Conservation (phyloP, 2,888 invertebrate species). For the Brenthis hecate region DNA sequence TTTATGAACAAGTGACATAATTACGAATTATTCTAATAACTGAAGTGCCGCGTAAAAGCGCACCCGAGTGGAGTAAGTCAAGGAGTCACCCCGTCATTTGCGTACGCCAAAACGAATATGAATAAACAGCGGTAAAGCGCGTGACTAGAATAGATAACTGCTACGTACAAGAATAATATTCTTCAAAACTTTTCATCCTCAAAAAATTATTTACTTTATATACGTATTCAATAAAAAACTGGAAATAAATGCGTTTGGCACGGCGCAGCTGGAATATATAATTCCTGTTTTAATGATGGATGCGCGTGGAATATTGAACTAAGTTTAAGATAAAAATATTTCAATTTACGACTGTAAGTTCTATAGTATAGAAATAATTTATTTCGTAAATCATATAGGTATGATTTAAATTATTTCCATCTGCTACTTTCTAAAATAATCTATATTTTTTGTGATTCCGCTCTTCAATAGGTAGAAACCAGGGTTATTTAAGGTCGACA, state of each 20-base stretch:
- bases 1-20: slow-evolving; percentile 31
- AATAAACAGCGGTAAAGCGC: slow-evolving; percentile 67
- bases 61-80: slow-evolving; percentile 47
- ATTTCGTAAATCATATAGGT: neutral
- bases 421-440: too few species aligned
- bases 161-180: slow-evolving; percentile 54
- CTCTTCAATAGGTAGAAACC: too few species aligned
- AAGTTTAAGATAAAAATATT: slow-evolving; percentile 7
- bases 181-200: slow-evolving; percentile 56
- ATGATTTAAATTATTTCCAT: too few species aligned
- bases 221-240: slow-evolving; percentile 27
- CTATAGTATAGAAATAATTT: neutral
- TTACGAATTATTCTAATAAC: slow-evolving; percentile 31
- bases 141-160: slow-evolving; percentile 71
- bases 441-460: too few species aligned
- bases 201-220: slow-evolving; percentile 42
- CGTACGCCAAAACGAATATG: slow-evolving; percentile 65
- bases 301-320: slow-evolving; percentile 1
- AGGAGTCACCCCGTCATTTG: slow-evolving; percentile 70
- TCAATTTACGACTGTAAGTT: neutral
- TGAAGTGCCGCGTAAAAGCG: slow-evolving; percentile 22
- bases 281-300: slow-evolving; percentile 16
- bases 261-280: slow-evolving; percentile 16
- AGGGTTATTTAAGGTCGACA: too few species aligned
- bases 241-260: slow-evolving; percentile 9